A percentile compares a stretch with the other conserved stretches of the same genome.
Evolutionary conservation across 2,888 invertebrate species (phyloP).

Genomic region (Andrena minutula): DNA sequence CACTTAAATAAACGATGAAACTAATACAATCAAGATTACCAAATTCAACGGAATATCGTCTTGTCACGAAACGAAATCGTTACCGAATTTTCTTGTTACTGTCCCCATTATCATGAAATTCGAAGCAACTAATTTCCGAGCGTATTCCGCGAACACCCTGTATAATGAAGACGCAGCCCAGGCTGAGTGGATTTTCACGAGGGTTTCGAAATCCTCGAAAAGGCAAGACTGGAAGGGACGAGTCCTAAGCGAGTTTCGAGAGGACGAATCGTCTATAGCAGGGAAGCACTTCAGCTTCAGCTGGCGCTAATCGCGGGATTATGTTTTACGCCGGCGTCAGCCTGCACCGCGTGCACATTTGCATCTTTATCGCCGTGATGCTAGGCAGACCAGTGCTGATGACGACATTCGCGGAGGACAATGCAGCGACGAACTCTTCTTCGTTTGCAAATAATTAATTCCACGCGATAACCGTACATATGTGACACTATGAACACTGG

Average conservation of each 20-base stretch:
- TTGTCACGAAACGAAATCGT: not conserved
- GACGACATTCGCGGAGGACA: conserved; percentile 18
- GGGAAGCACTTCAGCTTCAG: conserved; percentile 61
- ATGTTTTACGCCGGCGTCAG: conserved; percentile 58
- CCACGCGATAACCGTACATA: not conserved
- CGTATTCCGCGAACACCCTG: not conserved
- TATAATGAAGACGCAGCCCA: conserved; percentile 24
- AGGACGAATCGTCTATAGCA: conserved; percentile 48
- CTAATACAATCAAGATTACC: no score
- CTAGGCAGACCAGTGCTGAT: conserved; percentile 24
- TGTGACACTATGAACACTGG: no score
- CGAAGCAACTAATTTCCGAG: not conserved
- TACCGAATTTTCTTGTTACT: not conserved
- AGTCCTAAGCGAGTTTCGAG: conserved; percentile 57
- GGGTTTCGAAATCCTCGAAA: conserved; percentile 36
- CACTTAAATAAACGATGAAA: no score
- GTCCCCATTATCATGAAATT: not conserved
- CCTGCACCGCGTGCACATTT: conserved; percentile 63
- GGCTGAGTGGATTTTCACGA: conserved; percentile 51
- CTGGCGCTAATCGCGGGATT: conserved; percentile 70
- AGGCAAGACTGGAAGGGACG: conserved; percentile 8
- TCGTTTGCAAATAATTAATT: not conserved
- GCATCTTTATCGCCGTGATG: conserved; percentile 69
- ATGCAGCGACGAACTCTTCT: not conserved
- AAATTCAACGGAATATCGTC: no score